Conservation (phyloP, 37 sponge, comb jelly and placozoan genomes). For the Chondrilla cf. caribensis region DNA sequence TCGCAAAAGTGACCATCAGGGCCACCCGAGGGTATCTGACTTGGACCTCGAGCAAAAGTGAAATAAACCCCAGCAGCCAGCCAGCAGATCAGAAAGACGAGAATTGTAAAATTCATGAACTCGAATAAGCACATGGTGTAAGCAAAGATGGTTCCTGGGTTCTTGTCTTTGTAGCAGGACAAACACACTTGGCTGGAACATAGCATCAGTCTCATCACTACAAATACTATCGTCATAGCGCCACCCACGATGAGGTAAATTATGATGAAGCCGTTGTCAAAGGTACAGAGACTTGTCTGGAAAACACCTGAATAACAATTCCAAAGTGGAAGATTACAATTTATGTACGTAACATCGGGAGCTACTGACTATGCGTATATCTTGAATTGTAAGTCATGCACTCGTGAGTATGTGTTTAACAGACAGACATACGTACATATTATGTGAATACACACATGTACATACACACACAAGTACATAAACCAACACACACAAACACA, state of each 20-base stretch:
- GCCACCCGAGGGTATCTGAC: neutral
- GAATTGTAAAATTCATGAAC: neutral
- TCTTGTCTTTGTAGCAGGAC: neutral
- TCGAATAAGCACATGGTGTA: neutral
- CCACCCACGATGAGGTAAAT: constrained; percentile 12
- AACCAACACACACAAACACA: constrained; percentile 32
- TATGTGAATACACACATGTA: constrained; percentile 2
- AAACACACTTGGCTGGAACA: constrained; percentile 15
- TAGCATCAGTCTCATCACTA: neutral
- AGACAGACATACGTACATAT: no score
- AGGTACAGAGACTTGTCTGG: neutral
- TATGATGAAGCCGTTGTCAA: neutral
- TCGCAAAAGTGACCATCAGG: neutral
- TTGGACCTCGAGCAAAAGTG: neutral
- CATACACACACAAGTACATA: constrained; percentile 13
- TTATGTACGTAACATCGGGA: no score
- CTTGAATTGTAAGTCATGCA: no score
- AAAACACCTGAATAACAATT: constrained; percentile 18
- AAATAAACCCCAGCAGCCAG: constrained; percentile 3
- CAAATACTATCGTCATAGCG: neutral
- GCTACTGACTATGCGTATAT: no score
- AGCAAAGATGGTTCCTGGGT: neutral
- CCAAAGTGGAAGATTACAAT: no score
- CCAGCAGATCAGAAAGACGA: neutral
- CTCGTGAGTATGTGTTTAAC: no score